Conservation (phyloP, 2,888 invertebrate genomes). For the Strigamia maritima region DNA sequence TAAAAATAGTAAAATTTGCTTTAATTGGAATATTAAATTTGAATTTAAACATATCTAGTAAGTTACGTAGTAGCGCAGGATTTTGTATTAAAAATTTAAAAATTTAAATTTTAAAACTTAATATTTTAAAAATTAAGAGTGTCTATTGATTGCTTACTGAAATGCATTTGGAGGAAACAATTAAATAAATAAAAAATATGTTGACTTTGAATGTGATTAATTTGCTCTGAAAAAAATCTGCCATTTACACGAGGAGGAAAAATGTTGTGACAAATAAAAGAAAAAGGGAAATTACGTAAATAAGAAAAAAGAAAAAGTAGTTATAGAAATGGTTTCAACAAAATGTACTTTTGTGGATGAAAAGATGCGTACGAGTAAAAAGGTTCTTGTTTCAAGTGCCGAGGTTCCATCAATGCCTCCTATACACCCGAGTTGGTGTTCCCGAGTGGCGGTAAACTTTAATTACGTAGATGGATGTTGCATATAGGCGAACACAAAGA, state of each 20-base stretch:
- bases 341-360: constrained; percentile 5
- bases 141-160: too few species aligned
- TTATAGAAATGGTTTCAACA: background rate
- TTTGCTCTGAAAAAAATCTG: background rate
- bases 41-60: too few species aligned
- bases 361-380: background rate
- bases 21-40: too few species aligned
- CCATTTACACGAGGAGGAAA: background rate
- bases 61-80: too few species aligned
- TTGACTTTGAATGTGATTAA: background rate
- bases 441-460: constrained; percentile 31
- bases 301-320: background rate
- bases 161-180: too few species aligned
- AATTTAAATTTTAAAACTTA: too few species aligned
- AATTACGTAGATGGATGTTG: constrained; percentile 32
- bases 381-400: constrained; percentile 29
- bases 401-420: constrained; percentile 9
- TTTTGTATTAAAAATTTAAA: too few species aligned
- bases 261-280: background rate
- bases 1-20: too few species aligned
- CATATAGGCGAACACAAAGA: constrained; percentile 25
- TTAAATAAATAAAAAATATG: background rate
- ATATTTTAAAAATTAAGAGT: too few species aligned
- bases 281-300: background rate
- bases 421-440: constrained; percentile 1